phyloP scores from a whole-genome alignment of 2,888 invertebrate genomes.

The Agriopis aurantiaria region DNA sequence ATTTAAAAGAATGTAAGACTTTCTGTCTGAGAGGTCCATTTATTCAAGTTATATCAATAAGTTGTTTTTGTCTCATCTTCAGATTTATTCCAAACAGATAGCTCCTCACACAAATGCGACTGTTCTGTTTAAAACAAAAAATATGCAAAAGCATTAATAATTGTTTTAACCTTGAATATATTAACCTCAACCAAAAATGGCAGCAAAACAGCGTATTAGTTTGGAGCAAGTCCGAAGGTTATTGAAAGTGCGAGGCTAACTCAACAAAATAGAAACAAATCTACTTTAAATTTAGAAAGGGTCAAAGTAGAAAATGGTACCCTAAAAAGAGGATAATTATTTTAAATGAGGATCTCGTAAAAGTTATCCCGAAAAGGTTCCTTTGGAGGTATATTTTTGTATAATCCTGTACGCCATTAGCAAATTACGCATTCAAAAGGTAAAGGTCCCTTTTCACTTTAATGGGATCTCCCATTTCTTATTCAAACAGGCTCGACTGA shows the following conservation, averaged over 20 bases:
- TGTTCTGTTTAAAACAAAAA: background rate
- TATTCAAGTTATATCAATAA: background rate
- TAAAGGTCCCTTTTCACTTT: constrained; percentile 19
- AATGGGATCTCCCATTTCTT: constrained; percentile 12
- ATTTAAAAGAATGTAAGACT: no score
- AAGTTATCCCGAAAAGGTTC: constrained; percentile 13
- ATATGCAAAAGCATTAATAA: constrained; percentile 14
- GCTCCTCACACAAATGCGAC: background rate
- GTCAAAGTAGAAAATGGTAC: background rate
- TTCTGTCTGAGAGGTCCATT: no score
- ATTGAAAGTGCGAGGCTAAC: constrained; percentile 22
- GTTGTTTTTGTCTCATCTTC: background rate
- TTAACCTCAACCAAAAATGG: constrained; percentile 24
- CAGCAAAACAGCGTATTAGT: constrained; percentile 9
- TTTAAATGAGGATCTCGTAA: constrained; percentile 8
- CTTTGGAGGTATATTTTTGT: constrained; percentile 19
- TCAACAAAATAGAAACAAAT: constrained; percentile 12
- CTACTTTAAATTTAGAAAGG: constrained; percentile 9
- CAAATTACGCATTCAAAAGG: constrained; percentile 29
- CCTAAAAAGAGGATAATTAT: constrained; percentile 6
- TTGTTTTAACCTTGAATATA: constrained; percentile 31
- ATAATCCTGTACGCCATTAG: constrained; percentile 23
- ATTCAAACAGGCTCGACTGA: constrained; percentile 12
- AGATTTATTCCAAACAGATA: background rate
- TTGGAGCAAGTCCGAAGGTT: constrained; percentile 16